phyloP scores from a whole-genome alignment of 2,797 vertebrate species.

The Mareca strepera region DNA sequence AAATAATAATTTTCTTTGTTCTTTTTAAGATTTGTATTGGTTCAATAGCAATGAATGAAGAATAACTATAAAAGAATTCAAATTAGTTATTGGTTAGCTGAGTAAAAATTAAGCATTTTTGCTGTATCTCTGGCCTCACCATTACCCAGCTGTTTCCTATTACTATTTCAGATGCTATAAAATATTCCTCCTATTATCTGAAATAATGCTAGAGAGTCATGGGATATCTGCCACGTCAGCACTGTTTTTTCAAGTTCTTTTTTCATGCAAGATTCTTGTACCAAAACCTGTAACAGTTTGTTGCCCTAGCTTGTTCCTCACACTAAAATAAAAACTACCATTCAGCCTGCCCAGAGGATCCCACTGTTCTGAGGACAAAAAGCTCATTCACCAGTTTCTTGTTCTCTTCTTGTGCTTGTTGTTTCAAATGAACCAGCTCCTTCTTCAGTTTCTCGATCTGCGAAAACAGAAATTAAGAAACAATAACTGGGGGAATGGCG shows the following conservation, averaged over 20 bases:
- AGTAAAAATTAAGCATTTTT: background rate
- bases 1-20: background rate
- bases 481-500: background rate
- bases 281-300: background rate
- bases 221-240: background rate
- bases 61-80: background rate
- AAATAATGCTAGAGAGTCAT: background rate
- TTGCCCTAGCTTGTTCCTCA: background rate
- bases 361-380: background rate
- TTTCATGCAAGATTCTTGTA: background rate
- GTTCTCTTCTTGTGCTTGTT: slow-evolving; percentile 76
- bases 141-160: background rate
- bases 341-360: background rate
- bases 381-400: slow-evolving; percentile 80
- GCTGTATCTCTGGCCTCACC: background rate
- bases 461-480: slow-evolving; percentile 21
- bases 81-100: background rate
- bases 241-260: background rate
- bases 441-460: slow-evolving; percentile 84
- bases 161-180: background rate
- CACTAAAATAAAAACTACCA: background rate
- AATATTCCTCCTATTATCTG: background rate
- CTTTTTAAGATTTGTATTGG: background rate
- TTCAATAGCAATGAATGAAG: background rate
- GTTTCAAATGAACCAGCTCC: slow-evolving; percentile 75